A percentile compares a stretch with the other conserved stretches of the same genome.
These are phyloP conservation scores for Polydesmus complanatus DNA, from an alignment of 2,888 invertebrate species.

Conservation along the genomic window DNA sequence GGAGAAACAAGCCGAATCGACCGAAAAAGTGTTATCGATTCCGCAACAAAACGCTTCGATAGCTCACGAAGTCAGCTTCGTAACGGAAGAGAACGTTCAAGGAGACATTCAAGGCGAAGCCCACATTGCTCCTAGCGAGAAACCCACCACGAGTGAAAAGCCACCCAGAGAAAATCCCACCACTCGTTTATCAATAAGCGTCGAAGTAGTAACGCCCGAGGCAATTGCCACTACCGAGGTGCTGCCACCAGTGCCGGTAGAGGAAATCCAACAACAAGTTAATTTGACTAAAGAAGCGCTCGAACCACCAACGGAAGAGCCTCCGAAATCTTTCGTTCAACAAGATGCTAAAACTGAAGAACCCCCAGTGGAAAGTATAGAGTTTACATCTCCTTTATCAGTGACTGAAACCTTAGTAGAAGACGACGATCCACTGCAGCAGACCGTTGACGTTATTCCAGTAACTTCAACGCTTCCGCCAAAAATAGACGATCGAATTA, in stretches of 20 bases:
- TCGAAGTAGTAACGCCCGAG: not conserved
- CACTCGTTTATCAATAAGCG: not conserved
- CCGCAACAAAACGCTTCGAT: not conserved
- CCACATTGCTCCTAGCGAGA: not conserved
- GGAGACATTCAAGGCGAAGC: not conserved
- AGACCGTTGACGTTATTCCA: not conserved
- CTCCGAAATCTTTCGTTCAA: not conserved
- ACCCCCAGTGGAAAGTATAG: not conserved
- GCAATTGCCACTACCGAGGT: not conserved
- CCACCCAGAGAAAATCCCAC: not conserved
- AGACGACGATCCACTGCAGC: not conserved
- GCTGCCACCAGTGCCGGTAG: not conserved
- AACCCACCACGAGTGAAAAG: not conserved
- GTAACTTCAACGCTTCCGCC: not conserved
- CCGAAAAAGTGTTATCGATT: not conserved
- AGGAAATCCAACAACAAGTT: not conserved
- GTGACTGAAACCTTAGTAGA: not conserved
- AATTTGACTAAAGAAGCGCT: not conserved
- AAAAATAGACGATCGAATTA: not conserved
- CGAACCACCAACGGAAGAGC: not conserved
- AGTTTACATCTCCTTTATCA: not conserved
- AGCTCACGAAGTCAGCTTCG: not conserved
- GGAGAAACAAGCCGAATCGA: not conserved
- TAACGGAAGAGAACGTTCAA: not conserved
- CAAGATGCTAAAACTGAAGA: not conserved